These are phyloP conservation scores for Mimas tiliae DNA, from an alignment of 2,888 invertebrate genomes.

Conservation along the genomic window DNA sequence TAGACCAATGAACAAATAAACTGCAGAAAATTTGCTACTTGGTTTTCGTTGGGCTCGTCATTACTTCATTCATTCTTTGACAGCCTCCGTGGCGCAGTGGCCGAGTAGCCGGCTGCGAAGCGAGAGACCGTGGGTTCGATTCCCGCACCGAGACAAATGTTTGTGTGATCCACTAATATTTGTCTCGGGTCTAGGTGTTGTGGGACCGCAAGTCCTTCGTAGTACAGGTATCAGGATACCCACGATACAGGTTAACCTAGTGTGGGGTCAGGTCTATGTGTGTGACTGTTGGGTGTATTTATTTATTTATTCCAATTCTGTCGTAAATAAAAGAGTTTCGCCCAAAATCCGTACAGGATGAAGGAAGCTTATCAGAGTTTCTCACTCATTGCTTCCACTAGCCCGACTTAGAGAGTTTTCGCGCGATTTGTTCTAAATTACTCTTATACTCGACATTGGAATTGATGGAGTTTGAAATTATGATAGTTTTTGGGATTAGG, in stretches of 20 bases:
- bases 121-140: no score
- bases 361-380: constrained; percentile 30
- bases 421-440: constrained; percentile 25
- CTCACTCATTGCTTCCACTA: constrained; percentile 28
- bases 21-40: background rate
- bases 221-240: no score
- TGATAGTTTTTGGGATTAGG: constrained; percentile 2
- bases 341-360: constrained; percentile 10
- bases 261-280: no score
- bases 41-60: background rate
- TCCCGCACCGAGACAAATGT: no score
- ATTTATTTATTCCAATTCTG: background rate
- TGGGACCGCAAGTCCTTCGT: no score
- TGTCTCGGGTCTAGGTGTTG: no score
- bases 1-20: background rate
- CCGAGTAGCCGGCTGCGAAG: no score
- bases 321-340: background rate
- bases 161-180: no score
- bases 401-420: constrained; percentile 20
- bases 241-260: no score
- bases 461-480: constrained; percentile 28
- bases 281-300: no score
- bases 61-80: background rate
- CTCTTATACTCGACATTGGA: constrained; percentile 19
- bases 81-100: no score